phyloP scores from a whole-genome alignment of 2,113 vertebrate species.

The Petrocephalus microphthalmus region DNA sequence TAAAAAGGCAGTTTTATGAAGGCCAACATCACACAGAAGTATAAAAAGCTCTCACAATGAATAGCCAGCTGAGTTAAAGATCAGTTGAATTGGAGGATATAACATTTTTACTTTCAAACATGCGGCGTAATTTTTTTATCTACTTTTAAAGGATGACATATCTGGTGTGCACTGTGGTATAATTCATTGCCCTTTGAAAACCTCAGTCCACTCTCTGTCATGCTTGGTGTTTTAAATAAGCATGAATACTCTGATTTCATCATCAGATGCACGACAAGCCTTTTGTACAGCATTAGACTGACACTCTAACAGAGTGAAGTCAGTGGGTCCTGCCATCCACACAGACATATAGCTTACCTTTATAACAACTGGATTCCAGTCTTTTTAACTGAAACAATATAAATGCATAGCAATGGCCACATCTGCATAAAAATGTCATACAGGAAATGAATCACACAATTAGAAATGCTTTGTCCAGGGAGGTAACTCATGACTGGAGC shows the following conservation, averaged over 20 bases:
- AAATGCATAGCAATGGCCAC: conserved; percentile 52
- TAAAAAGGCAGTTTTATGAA: conserved; percentile 5
- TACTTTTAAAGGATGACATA: not conserved
- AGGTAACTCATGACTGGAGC: conserved; percentile 36
- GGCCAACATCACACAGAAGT: not conserved
- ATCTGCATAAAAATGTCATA: conserved; percentile 55
- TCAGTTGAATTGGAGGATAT: not conserved
- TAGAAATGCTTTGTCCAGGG: conserved; percentile 54
- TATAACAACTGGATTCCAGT: conserved; percentile 49
- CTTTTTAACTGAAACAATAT: conserved; percentile 47
- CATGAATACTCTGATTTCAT: conserved; percentile 41
- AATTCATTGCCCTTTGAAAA: conserved; percentile 25
- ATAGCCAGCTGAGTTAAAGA: not conserved
- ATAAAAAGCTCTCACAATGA: not conserved
- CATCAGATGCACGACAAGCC: conserved; percentile 23
- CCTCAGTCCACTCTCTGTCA: not conserved
- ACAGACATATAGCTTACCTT: conserved; percentile 45
- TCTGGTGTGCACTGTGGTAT: not conserved
- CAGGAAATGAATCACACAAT: conserved; percentile 59
- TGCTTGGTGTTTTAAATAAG: not conserved
- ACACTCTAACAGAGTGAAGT: conserved; percentile 31
- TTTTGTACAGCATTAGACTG: conserved; percentile 26
- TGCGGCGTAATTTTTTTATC: not conserved
- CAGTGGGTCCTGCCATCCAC: conserved; percentile 48
- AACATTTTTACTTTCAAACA: not conserved